These are phyloP conservation scores for Eulemur rufifrons DNA, from an alignment of 2,113 vertebrate genomes.

Conservation along the genomic window DNA sequence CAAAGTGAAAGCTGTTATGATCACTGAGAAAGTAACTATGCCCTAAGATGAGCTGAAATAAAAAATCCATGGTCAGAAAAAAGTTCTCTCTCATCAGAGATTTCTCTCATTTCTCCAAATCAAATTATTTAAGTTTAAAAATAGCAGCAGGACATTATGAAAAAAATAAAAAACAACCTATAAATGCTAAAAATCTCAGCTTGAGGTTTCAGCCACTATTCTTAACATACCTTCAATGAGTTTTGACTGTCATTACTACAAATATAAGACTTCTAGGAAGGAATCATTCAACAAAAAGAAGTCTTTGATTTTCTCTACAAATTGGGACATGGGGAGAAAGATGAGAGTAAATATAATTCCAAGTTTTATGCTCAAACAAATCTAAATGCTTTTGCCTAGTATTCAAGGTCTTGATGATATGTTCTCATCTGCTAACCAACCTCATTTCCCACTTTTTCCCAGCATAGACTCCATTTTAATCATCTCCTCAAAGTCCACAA, in stretches of 20 bases:
- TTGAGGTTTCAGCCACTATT: conserved; percentile 57
- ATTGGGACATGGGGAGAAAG: conserved; percentile 1
- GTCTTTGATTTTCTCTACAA: conserved; percentile 61
- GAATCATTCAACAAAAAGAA: conserved; percentile 51
- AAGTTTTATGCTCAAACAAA: conserved; percentile 52
- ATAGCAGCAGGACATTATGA: conserved; percentile 42
- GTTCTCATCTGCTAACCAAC: conserved; percentile 38
- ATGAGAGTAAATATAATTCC: conserved; percentile 47
- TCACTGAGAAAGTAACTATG: neutral
- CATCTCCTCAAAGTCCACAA: conserved; percentile 27
- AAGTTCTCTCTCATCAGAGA: conserved; percentile 20
- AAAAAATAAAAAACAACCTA: neutral
- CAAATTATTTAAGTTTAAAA: conserved; percentile 66
- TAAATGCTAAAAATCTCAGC: conserved; percentile 60
- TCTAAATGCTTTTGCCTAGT: conserved; percentile 11
- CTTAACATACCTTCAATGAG: conserved; percentile 47
- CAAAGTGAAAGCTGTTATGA: neutral
- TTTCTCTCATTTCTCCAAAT: conserved; percentile 46
- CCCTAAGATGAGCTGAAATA: neutral
- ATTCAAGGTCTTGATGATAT: conserved; percentile 16
- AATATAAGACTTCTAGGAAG: conserved; percentile 57
- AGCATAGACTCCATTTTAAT: conserved; percentile 6
- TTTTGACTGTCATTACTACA: conserved; percentile 52
- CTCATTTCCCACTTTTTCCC: neutral
- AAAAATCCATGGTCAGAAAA: conserved; percentile 51